Evolutionary conservation across 2,797 vertebrate genomes (phyloP).

Genomic region (Cetoscarus ocellatus): DNA sequence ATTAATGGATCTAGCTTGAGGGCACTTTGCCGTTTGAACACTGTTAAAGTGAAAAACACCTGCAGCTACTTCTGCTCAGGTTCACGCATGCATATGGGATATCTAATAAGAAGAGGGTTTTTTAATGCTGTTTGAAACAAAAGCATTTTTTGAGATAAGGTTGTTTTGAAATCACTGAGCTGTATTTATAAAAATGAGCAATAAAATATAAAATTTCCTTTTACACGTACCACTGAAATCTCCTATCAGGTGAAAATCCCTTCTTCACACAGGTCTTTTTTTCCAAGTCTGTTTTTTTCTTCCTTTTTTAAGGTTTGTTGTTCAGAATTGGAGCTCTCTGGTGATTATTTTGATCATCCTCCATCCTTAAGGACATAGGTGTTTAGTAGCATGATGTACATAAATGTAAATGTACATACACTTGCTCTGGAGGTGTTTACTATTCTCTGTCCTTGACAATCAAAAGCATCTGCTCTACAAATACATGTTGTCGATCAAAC

Average conservation of each 20-base stretch:
- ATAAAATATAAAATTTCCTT: neutral
- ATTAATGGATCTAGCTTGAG: neutral
- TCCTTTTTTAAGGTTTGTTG: neutral
- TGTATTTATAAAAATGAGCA: conserved; percentile 17
- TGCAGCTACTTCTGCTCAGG: neutral
- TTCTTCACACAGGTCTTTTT: neutral
- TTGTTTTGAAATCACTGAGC: neutral
- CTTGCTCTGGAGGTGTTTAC: neutral
- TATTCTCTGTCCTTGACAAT: conserved; percentile 8
- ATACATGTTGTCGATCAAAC: neutral
- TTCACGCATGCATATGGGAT: neutral
- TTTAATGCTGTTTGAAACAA: conserved; percentile 5
- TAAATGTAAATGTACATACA: conserved; percentile 1
- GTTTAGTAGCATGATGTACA: neutral
- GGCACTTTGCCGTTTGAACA: neutral
- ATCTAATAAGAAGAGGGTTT: neutral
- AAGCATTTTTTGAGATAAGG: neutral
- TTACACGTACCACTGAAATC: neutral
- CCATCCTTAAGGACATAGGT: neutral
- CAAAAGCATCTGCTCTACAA: neutral
- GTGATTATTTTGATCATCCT: conserved; percentile 1
- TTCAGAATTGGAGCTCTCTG: neutral
- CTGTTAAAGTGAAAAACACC: neutral
- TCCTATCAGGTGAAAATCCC: neutral
- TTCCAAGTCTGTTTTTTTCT: too few species aligned